Percentiles rank a stretch among this genome's conserved stretches.
These are phyloP conservation scores for Aurelia coerulea DNA, from an alignment of 30 jellyfish, hydroid and myxozoan genomes.

Conservation along the genomic window DNA sequence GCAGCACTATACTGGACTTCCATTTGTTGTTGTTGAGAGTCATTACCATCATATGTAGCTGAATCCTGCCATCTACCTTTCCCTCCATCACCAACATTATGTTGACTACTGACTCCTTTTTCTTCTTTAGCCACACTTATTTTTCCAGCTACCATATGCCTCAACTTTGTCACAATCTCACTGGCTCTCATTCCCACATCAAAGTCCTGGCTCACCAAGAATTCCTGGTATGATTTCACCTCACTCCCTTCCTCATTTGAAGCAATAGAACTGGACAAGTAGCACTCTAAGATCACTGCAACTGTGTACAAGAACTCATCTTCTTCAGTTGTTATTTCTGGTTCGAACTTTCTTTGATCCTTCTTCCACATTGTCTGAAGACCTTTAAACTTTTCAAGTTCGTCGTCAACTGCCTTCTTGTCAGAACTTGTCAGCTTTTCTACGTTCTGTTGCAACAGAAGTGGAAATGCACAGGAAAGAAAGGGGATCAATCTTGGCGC, in stretches of 20 bases:
- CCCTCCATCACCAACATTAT: neutral
- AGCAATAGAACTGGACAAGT: neutral
- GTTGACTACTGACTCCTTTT: neutral
- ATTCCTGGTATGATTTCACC: constrained; percentile 17
- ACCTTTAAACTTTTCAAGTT: constrained; percentile 25
- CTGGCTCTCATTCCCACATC: constrained; percentile 23
- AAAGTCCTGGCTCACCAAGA: neutral
- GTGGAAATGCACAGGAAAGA: constrained; percentile 86
- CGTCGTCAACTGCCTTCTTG: constrained; percentile 20
- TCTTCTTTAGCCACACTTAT: neutral
- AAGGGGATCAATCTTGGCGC: constrained; percentile 76
- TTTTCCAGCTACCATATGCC: no score
- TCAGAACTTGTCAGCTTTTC: constrained; percentile 17
- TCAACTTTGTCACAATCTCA: neutral
- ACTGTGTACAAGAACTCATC: constrained; percentile 20
- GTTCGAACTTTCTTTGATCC: neutral
- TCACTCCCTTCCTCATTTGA: constrained; percentile 12
- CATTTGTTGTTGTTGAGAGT: neutral
- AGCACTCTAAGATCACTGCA: neutral
- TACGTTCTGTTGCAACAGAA: constrained; percentile 73
- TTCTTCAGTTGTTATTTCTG: neutral
- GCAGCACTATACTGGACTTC: no score
- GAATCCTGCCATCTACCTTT: neutral
- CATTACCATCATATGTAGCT: neutral
- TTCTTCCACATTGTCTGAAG: constrained; percentile 13